Base-by-base conservation (phyloP, 2,113 vertebrate species). In the Nothoprocta pentlandii region DNA sequence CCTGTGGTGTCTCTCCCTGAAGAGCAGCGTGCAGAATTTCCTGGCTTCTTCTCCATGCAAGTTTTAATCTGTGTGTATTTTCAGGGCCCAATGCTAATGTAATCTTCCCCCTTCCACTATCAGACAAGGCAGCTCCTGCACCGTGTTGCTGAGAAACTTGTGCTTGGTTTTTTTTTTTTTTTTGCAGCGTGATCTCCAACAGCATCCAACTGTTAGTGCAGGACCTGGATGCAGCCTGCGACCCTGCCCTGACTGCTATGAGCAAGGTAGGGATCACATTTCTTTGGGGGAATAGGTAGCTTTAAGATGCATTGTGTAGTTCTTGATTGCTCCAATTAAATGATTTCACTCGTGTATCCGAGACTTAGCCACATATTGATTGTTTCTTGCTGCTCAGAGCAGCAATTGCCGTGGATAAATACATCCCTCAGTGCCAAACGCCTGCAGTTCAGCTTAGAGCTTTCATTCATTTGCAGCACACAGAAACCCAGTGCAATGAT, bases 171-270 rank as follows among this genome's bases (percentile, higher is more conserved):
- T 36, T 26, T 34, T n/a, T n/a, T n/a, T 9, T 14, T 42, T 47
- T 59, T 97, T 96, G 9, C 97, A 99, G 99, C 4, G 99, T 99
- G 85, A 99, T 99, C 96, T 99, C 99, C 58, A 99, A 99, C 97
- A 99, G 99, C 91, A 99, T 99, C 86, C 99, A 99, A 97, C 97
- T 99, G 58, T 97, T 99, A 69, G 99, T 99, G 92, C 99, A 99
- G 97, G 99, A 99, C 96, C 98, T 99, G 47, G 99, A 99, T 67
- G 98, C 98, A 10, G 99, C 99, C 88, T 99, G 99, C 42, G 99
- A 99, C 94, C 99, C 99, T 41, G 99, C 99, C 47, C 98, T 99
- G 61, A 99, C 98, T 2, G 99, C 99, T 21, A 99, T 99, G 99
- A 99, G 99, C 98, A 99, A 99, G 98, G 99, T 99, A 97, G 42